Evolutionary conservation across 92 coral and sea anemone genomes (phyloP), one percentile per base, ranked within the genome.

Genomic region (Desmophyllum pertusum): DNA sequence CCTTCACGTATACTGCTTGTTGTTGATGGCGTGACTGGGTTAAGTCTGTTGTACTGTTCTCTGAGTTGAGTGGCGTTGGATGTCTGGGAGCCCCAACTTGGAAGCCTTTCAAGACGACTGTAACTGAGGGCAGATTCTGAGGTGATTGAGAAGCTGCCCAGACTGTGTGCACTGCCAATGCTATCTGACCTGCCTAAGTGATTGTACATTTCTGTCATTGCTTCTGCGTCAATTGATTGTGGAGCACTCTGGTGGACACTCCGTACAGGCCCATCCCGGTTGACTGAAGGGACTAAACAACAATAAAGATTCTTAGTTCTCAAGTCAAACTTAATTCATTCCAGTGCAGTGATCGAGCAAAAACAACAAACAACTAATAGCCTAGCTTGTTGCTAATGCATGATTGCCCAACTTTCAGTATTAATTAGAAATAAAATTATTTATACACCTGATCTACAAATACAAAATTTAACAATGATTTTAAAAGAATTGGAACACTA

Each of bases 41-140:
- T 93, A 37, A 94, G 93, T 65, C 73, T 74, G 81, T 94, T 94
- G 81, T 92, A 94, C 65, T 86, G 87, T 15, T 87, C 76, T 25
- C 70, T 48, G 2, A 27, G 48, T 52, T 86, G 76, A 55, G 57
- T 59, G 27, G 85, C 51, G 45, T 67, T 62, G 37, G 93, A 67
- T 84, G 87, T 71, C 75, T 79, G 91, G 31, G 94, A 91, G 57
- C 98, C 98, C 90, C 92, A 94, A 73, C 98, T 94, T 27, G 98
- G 92, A 48, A 86, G 90, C 18, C 98, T 88, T 5, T 91, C 94
- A 62, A 89, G 43, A 71, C 93, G 95, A 76, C 73, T 88, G 75
- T 89, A 94, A 42, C 94, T 85, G 15, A 84, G 85, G 41, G 88
- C 84, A 15, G 89, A 88, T 42, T 88, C 95, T 50, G 86, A 43